Conservation (phyloP, 2,888 invertebrate genomes). For the Drosophila aldrichi region DNA sequence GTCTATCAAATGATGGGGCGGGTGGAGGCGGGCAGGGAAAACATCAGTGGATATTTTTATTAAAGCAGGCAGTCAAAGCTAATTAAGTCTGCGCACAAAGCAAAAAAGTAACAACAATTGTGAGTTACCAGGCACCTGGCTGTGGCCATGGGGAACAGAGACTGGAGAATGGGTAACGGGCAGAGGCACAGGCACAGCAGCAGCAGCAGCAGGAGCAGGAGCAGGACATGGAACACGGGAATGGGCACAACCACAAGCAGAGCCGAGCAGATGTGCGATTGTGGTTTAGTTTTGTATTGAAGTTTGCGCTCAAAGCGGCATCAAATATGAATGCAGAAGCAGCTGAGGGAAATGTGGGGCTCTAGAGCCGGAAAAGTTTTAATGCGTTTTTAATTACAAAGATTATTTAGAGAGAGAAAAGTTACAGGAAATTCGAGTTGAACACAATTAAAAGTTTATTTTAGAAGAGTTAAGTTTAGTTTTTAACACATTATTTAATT, state of each 20-base stretch:
- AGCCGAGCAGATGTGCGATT: slow-evolving; percentile 45
- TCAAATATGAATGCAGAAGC: slow-evolving; percentile 18
- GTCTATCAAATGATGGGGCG: slow-evolving; percentile 10
- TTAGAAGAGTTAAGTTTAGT: neutral
- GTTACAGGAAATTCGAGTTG: neutral
- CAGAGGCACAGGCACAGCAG: neutral
- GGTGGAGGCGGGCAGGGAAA: neutral
- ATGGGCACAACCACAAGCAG: slow-evolving; percentile 24
- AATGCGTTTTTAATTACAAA: neutral
- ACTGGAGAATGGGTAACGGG: slow-evolving; percentile 9
- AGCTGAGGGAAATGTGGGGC: neutral
- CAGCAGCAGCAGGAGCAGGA: too few relatives aligned
- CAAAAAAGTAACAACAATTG: slow-evolving; percentile 48
- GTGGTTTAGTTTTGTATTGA: slow-evolving; percentile 54
- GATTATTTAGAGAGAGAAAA: neutral
- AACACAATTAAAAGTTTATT: neutral
- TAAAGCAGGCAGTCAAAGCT: slow-evolving; percentile 67
- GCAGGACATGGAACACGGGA: slow-evolving; percentile 5
- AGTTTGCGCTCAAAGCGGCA: slow-evolving; percentile 40
- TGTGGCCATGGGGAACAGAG: slow-evolving; percentile 12
- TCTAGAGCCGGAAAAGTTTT: neutral
- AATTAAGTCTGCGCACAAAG: slow-evolving; percentile 68
- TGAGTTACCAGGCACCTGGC: slow-evolving; percentile 47
- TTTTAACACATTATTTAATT: neutral
- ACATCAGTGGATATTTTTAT: slow-evolving; percentile 51